phyloP scores from a whole-genome alignment of 1,140 invertebrate species.

The Caenorhabditis brenneri region DNA sequence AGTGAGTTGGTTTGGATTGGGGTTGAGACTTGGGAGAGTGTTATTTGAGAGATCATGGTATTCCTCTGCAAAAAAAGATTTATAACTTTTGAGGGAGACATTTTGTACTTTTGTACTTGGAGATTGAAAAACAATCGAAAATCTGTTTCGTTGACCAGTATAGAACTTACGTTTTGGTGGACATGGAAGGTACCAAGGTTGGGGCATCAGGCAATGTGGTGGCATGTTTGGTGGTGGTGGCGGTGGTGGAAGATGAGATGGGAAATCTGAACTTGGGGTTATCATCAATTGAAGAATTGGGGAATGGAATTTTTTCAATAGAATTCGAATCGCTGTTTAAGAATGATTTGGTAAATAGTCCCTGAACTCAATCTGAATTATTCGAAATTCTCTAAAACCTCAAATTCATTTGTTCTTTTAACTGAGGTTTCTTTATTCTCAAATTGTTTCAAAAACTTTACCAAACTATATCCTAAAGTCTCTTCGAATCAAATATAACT shows the following conservation, averaged over 20 bases:
- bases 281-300: too few relatives aligned
- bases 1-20: constrained; percentile 10
- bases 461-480: too few relatives aligned
- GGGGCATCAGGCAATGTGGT: constrained; percentile 15
- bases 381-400: too few relatives aligned
- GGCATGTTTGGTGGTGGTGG: constrained; percentile 5
- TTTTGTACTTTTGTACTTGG: background rate
- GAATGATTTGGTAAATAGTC: too few relatives aligned
- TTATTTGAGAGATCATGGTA: background rate
- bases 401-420: too few relatives aligned
- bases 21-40: background rate
- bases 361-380: too few relatives aligned
- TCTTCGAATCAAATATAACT: too few relatives aligned
- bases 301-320: too few relatives aligned
- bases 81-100: background rate
- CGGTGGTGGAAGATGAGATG: background rate
- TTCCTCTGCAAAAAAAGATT: background rate
- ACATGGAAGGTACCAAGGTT: constrained; percentile 8
- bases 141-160: background rate
- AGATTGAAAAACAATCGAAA: background rate
- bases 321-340: too few relatives aligned
- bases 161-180: constrained; percentile 5
- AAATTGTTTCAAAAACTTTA: background rate
- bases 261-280: background rate
- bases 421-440: too few relatives aligned